Base-by-base conservation (phyloP, 2,797 vertebrate genomes). In the Chiropotes sagulatus region DNA sequence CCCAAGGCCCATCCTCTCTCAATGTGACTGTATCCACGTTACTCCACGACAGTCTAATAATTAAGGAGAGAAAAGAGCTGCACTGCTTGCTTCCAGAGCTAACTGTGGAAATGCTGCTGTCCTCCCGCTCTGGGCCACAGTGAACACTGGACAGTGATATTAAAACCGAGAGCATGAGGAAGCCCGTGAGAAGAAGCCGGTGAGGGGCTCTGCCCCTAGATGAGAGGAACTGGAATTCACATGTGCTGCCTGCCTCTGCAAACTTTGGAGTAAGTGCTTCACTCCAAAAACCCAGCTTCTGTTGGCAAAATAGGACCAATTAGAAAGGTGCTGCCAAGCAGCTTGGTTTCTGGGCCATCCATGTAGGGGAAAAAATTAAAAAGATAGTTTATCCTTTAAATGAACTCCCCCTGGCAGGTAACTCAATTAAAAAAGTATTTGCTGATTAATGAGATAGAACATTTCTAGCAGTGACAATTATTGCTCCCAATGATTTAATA, bases 401-500 rank as follows among this genome's bases (percentile, higher is more conserved):
- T 76, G 44, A 95, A 83, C 82, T 96, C 48, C 72, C 85, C 54
- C 1, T 92, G 94, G 83, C 89, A 97, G 93, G 44, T 82, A 97
- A 80, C 52, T 97, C 78, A 94, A 28, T 97, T 95, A 83, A 78
- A 82, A 6, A 97, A 58, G 83, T 93, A 80, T 95, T 96, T 96
- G 93, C 87, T 97, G 91, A 88, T 41, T 96, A 97, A 98, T 82
- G 97, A 98, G 20, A 44, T 19, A 94, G 81, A 75, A 78, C 83
- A 46, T 94, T 96, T 97, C 96, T 94, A 82, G 89, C 13, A 54
- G 79, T 75, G 90, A 93, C 94, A 97, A 86, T 83, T 83, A 94
- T 57, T 92, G 64, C 86, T 96, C 90, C 79, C 50, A 33, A 22
- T 61, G 96, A 98, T 80, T 98, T 96, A 92, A 30, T 97, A 87